Evolutionary conservation across 2,113 vertebrate species (phyloP), one percentile per base, ranked within the genome.

Genomic region (Leptobrachium leishanense): DNA sequence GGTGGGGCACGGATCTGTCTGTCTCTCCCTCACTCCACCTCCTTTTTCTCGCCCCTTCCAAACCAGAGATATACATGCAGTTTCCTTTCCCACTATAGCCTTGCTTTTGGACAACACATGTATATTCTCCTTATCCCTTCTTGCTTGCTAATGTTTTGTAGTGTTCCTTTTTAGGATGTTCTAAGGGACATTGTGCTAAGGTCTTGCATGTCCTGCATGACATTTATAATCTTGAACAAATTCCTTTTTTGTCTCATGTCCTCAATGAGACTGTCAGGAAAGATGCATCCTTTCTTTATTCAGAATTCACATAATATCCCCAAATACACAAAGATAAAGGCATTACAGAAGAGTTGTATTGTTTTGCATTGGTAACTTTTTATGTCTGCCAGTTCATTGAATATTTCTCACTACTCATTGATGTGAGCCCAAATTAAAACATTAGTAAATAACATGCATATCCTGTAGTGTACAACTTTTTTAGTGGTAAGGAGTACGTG

Each of bases 1-100:
- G 86, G 84, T 87, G 88, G 90, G 90, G 88, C 87, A 86, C 85
- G 87, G 87, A 90, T 90, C 90, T 92, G 89, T 91, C 88, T 86
- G 86, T 87, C 87, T 89, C 83, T 86, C 86, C 88, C 31, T 63
- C 71, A 54, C 66, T 73, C 66, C 83, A 84, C 88, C 83, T 82
- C 57, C 55, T 6, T 69, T 87, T 68, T 31, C 68, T 50, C 44
- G 46, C 39, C 50, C 41, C 44, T 40, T 67, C 44, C 77, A 79
- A 82, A 85, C 84, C 72, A 84, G 84, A 77, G 76, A 81, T 81
- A 81, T 81, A 81, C 78, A 81, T 81, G 78, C 64, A 73, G 64
- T 68, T 54, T 20, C 82, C 2, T 2, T 50, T 77, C 82, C 8
- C 84, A 74, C 15, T 55, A 62, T 2, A 40, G 13, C 62, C 68